Evolutionary conservation across 2,113 vertebrate genomes (phyloP).

Genomic region (Hiodon alosoides): DNA sequence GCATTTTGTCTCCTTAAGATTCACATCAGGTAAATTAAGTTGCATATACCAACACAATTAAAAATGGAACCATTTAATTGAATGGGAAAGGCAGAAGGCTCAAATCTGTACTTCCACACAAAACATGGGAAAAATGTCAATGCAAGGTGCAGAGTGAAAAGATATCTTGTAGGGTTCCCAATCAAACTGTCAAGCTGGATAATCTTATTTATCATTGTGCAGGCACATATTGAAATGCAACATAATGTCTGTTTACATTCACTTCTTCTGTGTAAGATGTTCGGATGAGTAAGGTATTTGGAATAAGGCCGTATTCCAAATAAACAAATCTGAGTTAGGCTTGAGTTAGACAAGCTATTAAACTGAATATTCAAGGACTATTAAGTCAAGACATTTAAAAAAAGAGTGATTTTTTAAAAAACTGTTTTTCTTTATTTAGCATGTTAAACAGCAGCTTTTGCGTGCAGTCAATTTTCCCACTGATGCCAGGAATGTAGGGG

Average conservation of each 20-base stretch:
- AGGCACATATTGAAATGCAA: not conserved
- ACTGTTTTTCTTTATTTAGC: no score
- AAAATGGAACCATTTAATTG: not conserved
- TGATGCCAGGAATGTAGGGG: no score
- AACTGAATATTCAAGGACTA: no score
- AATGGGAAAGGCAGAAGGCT: not conserved
- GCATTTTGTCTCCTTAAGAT: not conserved
- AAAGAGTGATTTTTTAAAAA: no score
- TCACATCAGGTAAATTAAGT: constrained; percentile 14
- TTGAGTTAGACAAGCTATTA: no score
- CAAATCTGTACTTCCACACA: not conserved
- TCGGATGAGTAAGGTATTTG: no score
- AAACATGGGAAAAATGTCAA: not conserved
- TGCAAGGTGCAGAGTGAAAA: not conserved
- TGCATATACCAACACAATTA: not conserved
- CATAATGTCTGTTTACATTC: not conserved
- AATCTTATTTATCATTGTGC: not conserved
- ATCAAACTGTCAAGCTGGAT: not conserved
- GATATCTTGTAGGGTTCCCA: not conserved
- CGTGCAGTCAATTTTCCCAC: no score
- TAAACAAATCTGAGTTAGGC: no score
- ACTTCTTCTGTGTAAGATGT: no score
- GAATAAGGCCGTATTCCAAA: no score
- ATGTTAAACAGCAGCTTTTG: no score
- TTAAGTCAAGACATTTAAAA: no score